Percentiles rank a stretch among this genome's conserved stretches.
Conservation (phyloP, 2,888 invertebrate genomes). For the Parnassius smintheus region DNA sequence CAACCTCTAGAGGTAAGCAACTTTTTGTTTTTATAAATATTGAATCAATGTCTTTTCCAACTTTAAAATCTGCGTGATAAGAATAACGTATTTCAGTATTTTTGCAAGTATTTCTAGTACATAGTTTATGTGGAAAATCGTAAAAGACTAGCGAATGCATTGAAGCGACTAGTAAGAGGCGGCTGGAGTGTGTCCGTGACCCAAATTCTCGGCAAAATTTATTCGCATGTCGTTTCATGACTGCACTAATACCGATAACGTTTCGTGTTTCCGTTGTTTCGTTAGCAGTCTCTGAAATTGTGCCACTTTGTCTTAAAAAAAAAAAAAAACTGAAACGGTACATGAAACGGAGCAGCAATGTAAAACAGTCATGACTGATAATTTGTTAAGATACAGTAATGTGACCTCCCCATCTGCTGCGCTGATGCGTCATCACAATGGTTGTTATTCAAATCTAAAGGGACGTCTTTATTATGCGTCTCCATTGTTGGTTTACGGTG, state of each 20-base stretch:
- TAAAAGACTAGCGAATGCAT: conserved; percentile 60
- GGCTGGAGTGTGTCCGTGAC: conserved; percentile 68
- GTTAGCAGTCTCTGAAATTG: conserved; percentile 21
- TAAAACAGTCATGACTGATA: conserved; percentile 5
- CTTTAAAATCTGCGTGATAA: not conserved
- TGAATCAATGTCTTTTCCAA: conserved; percentile 11
- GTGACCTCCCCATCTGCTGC: conserved; percentile 43
- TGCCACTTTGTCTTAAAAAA: not conserved
- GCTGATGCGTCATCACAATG: conserved; percentile 51
- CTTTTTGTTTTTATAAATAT: no score
- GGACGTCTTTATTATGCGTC: conserved; percentile 51
- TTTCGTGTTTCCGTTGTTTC: conserved; percentile 45
- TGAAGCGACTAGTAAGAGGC: conserved; percentile 72
- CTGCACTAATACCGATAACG: conserved; percentile 46
- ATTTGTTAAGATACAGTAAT: conserved; percentile 20
- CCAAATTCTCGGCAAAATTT: conserved; percentile 63
- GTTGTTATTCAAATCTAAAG: conserved; percentile 54
- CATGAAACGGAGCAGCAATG: not conserved
- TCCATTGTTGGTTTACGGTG: conserved; percentile 54
- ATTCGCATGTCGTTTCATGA: conserved; percentile 62
- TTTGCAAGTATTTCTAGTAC: not conserved
- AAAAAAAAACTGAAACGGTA: conserved; percentile 16
- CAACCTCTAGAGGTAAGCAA: conserved; percentile 65
- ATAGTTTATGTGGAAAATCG: conserved; percentile 51
- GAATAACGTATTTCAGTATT: not conserved